Evolutionary conservation across 2,113 vertebrate genomes (phyloP), one percentile per base, ranked within the genome.

Genomic region (Tetraodon nigroviridis): DNA sequence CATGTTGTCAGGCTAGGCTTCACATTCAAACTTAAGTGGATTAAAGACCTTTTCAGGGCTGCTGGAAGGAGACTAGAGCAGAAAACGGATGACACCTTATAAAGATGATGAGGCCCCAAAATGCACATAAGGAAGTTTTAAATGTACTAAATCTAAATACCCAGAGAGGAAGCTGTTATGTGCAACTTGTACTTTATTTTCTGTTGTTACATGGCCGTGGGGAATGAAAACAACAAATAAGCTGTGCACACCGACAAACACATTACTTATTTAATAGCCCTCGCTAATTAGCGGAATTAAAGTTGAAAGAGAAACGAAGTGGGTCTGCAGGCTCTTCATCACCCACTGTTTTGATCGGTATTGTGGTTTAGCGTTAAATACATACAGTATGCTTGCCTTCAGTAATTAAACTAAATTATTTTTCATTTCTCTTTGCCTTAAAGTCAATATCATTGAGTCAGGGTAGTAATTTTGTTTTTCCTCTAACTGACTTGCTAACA

Each of bases 241-340:
- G 62, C 65, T 51, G 24, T 7, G 21, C 63, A 52, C 65, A 63
- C 56, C 66, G 77, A 76, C 73, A 79, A 78, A 77, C 73, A 76
- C 54, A 79, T 79, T 65, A 79, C 60, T 82, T 78, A 81, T 87
- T 79, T 72, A 82, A 76, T 64, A 81, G 73, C 65, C 51, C 58
- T 67, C 42, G 61, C 74, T 79, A 85, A 82, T 76, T 81, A 81
- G 73, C 58, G 53, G 67, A 79, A 72, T 83, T 67, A 80, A 75
- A 73, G 57, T 73, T 4, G 14, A 73, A 76, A 71, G 64, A 51
- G 75, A 47, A 84, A 73, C 68, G 51, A 29, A 56, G 40, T 46
- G 75, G 45, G 53, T 62, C 71, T 46, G 10, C 51, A 47, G 69
- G 75, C 71, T 59, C 55, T 84, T 80, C 58, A 67, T 78, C 71